A percentile compares a stretch with the other conserved stretches of the same genome.
phyloP scores from a whole-genome alignment of 2,113 vertebrate species.

The Oophaga pumilio region DNA sequence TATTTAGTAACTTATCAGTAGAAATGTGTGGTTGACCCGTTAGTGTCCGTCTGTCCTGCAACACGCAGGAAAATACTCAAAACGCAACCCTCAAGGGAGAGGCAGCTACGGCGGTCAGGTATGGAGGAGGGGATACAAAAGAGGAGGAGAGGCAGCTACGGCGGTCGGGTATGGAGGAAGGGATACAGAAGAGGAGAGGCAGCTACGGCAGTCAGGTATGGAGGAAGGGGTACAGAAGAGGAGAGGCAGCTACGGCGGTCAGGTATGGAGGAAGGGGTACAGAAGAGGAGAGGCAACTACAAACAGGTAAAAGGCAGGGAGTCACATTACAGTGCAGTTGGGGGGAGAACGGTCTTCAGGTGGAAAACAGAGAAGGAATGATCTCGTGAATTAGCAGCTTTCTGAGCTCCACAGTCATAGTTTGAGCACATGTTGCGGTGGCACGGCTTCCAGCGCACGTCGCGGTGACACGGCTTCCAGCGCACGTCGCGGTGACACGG shows the following conservation, averaged over 20 bases:
- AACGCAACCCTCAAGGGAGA: neutral
- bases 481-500: no score
- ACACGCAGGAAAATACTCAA: neutral
- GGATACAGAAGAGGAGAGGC: neutral
- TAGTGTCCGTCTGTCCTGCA: constrained; percentile 1
- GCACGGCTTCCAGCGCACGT: neutral
- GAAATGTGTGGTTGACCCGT: constrained; percentile 7
- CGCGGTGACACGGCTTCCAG: neutral
- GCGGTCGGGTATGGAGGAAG: neutral
- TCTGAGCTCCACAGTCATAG: neutral
- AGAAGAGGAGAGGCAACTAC: neutral
- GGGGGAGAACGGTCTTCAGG: no score
- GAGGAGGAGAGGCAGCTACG: neutral
- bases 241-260: no score
- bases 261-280: no score
- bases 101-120: neutral
- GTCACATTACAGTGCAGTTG: no score
- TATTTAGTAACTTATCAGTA: constrained; percentile 19
- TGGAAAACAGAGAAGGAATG: neutral
- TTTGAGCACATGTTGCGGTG: neutral
- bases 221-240: neutral
- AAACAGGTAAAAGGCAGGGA: no score
- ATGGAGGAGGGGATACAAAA: neutral
- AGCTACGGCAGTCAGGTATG: neutral
- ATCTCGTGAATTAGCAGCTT: neutral